These are phyloP conservation scores for Natator depressus DNA, from an alignment of 2,113 vertebrate genomes.

Conservation along the genomic window DNA sequence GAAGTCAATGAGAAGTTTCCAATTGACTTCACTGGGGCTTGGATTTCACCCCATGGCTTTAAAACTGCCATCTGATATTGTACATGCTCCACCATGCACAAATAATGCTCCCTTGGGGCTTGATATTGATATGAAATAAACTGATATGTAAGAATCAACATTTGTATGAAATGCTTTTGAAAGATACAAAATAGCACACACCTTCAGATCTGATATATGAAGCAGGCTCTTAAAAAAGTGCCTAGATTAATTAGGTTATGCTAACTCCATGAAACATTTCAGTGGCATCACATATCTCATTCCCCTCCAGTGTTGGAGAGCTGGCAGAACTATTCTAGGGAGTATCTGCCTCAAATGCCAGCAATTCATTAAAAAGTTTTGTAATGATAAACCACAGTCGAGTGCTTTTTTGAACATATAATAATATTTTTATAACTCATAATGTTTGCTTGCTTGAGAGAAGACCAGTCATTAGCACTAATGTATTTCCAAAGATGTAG, in stretches of 20 bases:
- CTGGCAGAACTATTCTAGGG: background rate
- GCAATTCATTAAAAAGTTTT: background rate
- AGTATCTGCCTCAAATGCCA: slow-evolving; percentile 19
- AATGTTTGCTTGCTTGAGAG: background rate
- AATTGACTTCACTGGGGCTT: background rate
- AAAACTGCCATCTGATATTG: background rate
- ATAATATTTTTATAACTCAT: background rate
- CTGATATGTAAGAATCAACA: background rate
- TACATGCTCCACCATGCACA: background rate
- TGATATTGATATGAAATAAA: background rate
- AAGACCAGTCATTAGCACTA: background rate
- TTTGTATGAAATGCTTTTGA: background rate
- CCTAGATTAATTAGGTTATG: background rate
- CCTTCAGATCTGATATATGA: slow-evolving; percentile 26
- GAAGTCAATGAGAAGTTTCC: background rate
- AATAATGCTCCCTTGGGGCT: background rate
- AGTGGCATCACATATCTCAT: background rate
- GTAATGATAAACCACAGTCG: background rate
- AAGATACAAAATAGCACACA: background rate
- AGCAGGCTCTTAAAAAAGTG: background rate
- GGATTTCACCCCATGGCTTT: background rate
- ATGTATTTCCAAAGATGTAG: background rate
- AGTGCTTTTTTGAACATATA: background rate
- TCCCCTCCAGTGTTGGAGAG: background rate
- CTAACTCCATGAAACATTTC: background rate